Evolutionary conservation across 2,888 invertebrate genomes (phyloP).

Genomic region (Carabus problematicus): DNA sequence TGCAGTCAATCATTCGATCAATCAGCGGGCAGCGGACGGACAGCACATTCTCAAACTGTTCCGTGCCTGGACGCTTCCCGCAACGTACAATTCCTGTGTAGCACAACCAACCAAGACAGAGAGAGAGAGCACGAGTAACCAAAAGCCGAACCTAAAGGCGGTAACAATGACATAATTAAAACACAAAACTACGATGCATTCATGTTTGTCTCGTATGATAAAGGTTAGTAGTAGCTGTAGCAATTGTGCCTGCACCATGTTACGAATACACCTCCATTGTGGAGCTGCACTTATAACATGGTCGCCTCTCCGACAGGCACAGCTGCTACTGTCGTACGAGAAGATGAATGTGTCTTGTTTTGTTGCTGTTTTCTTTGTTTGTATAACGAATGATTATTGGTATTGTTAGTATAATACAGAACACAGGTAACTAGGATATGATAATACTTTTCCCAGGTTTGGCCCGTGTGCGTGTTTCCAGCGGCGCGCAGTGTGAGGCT

Average conservation of each 20-base stretch:
- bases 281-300: no score
- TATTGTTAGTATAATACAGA: background rate
- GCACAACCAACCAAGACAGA: background rate
- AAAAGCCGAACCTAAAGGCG: no score
- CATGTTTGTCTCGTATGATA: no score
- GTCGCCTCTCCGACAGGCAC: no score
- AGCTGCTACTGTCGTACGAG: no score
- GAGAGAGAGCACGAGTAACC: no score
- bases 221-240: no score
- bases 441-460: constrained; percentile 37
- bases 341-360: no score
- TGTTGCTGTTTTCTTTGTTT: background rate
- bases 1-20: constrained; percentile 6
- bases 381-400: constrained; percentile 1
- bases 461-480: background rate
- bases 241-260: no score
- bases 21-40: constrained; percentile 1
- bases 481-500: constrained; percentile 3
- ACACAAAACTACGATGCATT: no score
- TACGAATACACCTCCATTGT: no score
- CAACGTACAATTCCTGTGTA: background rate
- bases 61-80: background rate
- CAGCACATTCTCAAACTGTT: background rate
- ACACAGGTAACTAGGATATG: constrained; percentile 23
- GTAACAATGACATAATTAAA: no score